Conservation (phyloP, 2,888 invertebrate species). For the Scaptomyza caliginosa region DNA sequence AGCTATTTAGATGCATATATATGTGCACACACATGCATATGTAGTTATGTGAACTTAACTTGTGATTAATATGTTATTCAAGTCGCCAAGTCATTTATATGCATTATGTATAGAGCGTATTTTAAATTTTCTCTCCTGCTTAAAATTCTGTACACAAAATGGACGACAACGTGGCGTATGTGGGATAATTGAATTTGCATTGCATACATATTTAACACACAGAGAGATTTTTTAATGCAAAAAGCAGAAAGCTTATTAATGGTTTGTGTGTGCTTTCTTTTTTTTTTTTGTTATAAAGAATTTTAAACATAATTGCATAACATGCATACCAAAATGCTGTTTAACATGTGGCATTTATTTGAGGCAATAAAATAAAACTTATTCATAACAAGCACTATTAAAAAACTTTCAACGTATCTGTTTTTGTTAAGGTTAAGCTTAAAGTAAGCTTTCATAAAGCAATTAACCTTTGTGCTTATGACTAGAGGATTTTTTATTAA, state of each 20-base stretch:
- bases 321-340: not conserved
- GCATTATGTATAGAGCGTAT: not conserved
- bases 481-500: conserved; percentile 23
- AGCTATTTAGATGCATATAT: not conserved
- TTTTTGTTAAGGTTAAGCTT: no score
- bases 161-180: conserved; percentile 10
- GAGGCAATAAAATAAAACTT: no score
- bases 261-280: not conserved
- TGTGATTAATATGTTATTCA: not conserved
- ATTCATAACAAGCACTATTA: no score
- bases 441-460: not conserved
- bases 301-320: not conserved
- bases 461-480: not conserved
- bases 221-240: not conserved
- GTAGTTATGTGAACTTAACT: not conserved
- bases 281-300: not conserved
- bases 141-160: not conserved
- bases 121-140: not conserved
- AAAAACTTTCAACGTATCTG: no score
- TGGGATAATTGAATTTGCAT: conserved; percentile 6
- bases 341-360: not conserved
- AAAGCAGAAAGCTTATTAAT: not conserved
- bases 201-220: not conserved
- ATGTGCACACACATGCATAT: not conserved
- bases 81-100: not conserved